Evolutionary conservation across 2,797 vertebrate genomes (phyloP), one percentile per base, ranked within the genome.

Genomic region (Lycodopsis pacificus): DNA sequence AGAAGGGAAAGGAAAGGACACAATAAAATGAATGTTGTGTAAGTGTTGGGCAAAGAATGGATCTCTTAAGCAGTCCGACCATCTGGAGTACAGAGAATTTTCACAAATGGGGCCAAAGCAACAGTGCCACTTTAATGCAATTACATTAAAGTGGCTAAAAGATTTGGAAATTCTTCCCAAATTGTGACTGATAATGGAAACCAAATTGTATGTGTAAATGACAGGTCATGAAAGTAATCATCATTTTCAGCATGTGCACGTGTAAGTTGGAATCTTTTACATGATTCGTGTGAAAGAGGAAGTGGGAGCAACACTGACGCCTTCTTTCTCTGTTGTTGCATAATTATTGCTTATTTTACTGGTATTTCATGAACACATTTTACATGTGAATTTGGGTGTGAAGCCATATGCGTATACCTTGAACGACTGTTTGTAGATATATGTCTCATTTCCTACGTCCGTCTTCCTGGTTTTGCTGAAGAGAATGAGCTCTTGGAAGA

Each of bases 351-450:
- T 22, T 17, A 15, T 9, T 53, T 68, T 2, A 42, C n/a, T 65
- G n/a, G 14, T 7, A 27, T 9, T 17, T 5, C 7, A n/a, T 1
- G 3, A 6, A 1, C 5, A 63, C 20, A n/a, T 22, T 1, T 46
- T 30, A 5, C 0, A 20, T 5, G 27, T 49, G 2, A 5, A 9
- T 22, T 4, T 38, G 20, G 22, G 3, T 5, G 9, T 38, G 27
- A 40, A 11, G 7, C 6, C 19, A 56, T 36, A 19, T 11, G 17
- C 59, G 25, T 84, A 96, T 84, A 96, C 96, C 95, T 96, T 96
- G 77, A 96, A 96, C 5, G 95, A 96, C 84, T 96, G 95, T 70
- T 96, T 96, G 89, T 96, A 96, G 86, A 96, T 83, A 15, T 96
- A 96, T 0, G 93, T 93, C 74, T 96, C 96, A 82, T 95, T 96